Base-by-base conservation (phyloP, 2,888 invertebrate species). In the Yponomeuta malinellus region DNA sequence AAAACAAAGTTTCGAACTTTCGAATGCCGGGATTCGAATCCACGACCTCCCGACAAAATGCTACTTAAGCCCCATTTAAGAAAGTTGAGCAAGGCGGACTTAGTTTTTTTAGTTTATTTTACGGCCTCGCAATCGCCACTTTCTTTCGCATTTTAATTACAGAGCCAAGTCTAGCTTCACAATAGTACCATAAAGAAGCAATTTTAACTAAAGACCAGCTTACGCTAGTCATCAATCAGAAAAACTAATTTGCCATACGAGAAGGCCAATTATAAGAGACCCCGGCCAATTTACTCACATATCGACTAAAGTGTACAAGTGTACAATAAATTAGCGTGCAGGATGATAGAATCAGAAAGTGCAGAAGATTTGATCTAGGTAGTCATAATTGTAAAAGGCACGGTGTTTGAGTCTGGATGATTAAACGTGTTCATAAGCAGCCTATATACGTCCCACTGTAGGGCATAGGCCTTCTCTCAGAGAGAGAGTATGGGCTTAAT, bases 311-410 rank as follows among this genome's bases (percentile, higher is more conserved):
- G 77, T 77, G 77, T 72, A 75, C 78, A 74, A 85, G 77, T 77
- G 77, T 72, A 75, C 78, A 74, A 85, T 85, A 86, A 85, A 86
- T 87, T 83, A 83, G 84, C 80, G 78, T 77, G 75, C 15, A 59
- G 2, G 52, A 59, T 43, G 2, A 59, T 15, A 59, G 52, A 59
- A 59, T 15, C 1, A 5, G 15, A 59, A 59, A 5, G 15, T 15
- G 52, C 52, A 12, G 52, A 59, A 59, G 52, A 59, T 2, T 12
- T 15, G 15, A 3, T 59, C 15, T 6, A 12, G 15, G 2, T 59
- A 15, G 12, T 12, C 52, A 23, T 52, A 52, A 52, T 12, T 12
- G 52, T 12, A 12, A 12, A 52, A 9, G 10, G 5, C 2, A 37
- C 37, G 4, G 37, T 37, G 37, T 5, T 5, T 37, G 23, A 1